Evolutionary conservation across 2,888 invertebrate genomes (phyloP), one percentile per base, ranked within the genome.

Genomic region (Cephonodes hylas): DNA sequence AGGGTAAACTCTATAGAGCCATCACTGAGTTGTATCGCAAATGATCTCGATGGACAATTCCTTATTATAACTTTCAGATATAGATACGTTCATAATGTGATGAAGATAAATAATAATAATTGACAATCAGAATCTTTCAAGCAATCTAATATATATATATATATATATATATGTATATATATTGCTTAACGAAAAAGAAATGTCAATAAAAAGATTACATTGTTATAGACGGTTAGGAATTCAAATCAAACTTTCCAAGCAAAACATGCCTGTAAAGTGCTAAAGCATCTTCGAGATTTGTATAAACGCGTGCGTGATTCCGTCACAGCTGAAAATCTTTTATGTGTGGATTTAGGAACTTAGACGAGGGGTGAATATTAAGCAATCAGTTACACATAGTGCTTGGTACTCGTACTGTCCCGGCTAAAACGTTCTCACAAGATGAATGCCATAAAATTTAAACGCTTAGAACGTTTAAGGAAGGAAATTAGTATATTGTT

Each of bases 331-430:
- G 53, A 60, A 58, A 53, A 60, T 53, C 18, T 60, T 22, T 38
- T 60, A 53, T 53, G 48, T 53, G 60, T 38, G 42, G 25, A 53
- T 25, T 53, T 53, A 25, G 53, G 18, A 60, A 20, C 25, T 20
- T 34, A 53, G 25, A 53, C 48, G 48, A 38, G 53, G 60, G 53
- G 25, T 42, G 48, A 60, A 60, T 60, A 27, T 60, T 38, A 53
- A 60, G 42, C 42, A 18, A 60, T 42, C 25, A 53, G 48, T 48
- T 42, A 60, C 25, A 27, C 53, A n/a, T 18, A 46, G 2, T 46
- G 34, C n/a, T 7, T 38, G 13, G 23, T 22, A 53, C 18, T 38
- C 6, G 23, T 22, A 53, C 18, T 31, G 8, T 18, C 1, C 13
- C 18, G 10, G 31, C 2, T 31, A 53, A 53, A 53, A 53, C 27